Evolutionary conservation across 2,888 invertebrate genomes (phyloP).

Genomic region (Epinotia nisella): DNA sequence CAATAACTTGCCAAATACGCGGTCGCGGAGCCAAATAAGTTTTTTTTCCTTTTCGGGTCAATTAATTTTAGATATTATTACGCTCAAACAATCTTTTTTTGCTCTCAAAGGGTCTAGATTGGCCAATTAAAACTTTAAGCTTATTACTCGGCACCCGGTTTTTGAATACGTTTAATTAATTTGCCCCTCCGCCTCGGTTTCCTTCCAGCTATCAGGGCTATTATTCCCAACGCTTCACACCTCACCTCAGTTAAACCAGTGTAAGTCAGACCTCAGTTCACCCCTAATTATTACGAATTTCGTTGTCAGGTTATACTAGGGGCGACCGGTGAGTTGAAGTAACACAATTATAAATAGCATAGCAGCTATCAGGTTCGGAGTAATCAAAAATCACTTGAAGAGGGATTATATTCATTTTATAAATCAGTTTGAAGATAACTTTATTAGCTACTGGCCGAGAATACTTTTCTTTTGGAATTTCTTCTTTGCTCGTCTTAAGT

Average conservation of each 20-base stretch:
- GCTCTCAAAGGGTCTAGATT: slow-evolving; percentile 50
- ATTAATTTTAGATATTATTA: slow-evolving; percentile 47
- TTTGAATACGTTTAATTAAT: slow-evolving; percentile 64
- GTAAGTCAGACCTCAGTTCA: neutral
- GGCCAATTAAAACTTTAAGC: slow-evolving; percentile 66
- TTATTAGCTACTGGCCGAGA: slow-evolving; percentile 23
- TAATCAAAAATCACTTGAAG: slow-evolving; percentile 45
- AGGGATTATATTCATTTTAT: slow-evolving; percentile 42
- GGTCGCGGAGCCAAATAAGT: slow-evolving; percentile 25
- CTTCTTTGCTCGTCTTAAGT: neutral
- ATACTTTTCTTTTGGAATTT: slow-evolving; percentile 26
- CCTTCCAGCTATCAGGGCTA: slow-evolving; percentile 13
- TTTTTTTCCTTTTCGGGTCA: slow-evolving; percentile 41
- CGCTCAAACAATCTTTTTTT: slow-evolving; percentile 46
- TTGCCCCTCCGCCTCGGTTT: slow-evolving; percentile 48
- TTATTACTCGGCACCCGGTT: slow-evolving; percentile 57
- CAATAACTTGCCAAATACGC: slow-evolving; percentile 9
- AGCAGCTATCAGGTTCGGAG: slow-evolving; percentile 30
- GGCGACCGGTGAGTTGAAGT: neutral
- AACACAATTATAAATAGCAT: neutral
- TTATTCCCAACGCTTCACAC: neutral
- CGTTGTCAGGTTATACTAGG: neutral
- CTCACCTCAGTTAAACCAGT: neutral
- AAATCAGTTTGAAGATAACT: slow-evolving; percentile 33
- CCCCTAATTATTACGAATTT: too few relatives aligned